Evolutionary conservation across 2,113 vertebrate species (phyloP).

Genomic region (Phocoena sinus): DNA sequence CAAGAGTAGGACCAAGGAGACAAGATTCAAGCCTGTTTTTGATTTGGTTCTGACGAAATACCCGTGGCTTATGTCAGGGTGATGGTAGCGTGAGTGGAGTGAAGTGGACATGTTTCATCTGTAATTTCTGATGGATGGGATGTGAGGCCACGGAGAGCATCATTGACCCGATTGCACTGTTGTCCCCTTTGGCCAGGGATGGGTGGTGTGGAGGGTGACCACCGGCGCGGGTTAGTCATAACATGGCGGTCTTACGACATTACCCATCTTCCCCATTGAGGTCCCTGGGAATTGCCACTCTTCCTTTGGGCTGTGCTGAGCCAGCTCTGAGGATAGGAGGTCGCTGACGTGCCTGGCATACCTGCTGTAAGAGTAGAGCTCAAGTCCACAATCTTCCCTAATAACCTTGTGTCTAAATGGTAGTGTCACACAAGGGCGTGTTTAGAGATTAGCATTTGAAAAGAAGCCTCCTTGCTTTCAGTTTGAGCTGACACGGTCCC

Average conservation of each 20-base stretch:
- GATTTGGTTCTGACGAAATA: background rate
- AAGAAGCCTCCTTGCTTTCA: conserved; percentile 82
- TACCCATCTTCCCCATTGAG: rapidly evolving
- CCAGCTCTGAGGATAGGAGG: background rate
- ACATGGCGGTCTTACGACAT: rapidly evolving
- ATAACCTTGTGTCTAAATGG: conserved; percentile 81
- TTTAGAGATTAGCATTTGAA: conserved; percentile 86
- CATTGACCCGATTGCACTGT: rapidly evolving
- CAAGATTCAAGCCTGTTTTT: background rate
- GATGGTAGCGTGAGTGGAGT: background rate
- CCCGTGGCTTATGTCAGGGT: rapidly evolving
- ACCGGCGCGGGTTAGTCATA: rapidly evolving
- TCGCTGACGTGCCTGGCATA: conserved; percentile 44
- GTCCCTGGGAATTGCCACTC: background rate
- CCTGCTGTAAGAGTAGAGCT: conserved; percentile 30
- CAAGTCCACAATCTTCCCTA: conserved; percentile 65
- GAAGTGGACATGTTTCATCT: background rate
- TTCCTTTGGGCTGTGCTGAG: background rate
- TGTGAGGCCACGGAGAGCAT: no score
- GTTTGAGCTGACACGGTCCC: conserved; percentile 83
- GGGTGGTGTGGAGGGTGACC: rapidly evolving
- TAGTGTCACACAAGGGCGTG: conserved; percentile 79
- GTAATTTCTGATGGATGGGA: background rate
- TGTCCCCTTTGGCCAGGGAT: background rate
- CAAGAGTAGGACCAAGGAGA: background rate